Evolutionary conservation across 2,888 invertebrate species (phyloP).

Genomic region (Hemicrepidius hirtus): DNA sequence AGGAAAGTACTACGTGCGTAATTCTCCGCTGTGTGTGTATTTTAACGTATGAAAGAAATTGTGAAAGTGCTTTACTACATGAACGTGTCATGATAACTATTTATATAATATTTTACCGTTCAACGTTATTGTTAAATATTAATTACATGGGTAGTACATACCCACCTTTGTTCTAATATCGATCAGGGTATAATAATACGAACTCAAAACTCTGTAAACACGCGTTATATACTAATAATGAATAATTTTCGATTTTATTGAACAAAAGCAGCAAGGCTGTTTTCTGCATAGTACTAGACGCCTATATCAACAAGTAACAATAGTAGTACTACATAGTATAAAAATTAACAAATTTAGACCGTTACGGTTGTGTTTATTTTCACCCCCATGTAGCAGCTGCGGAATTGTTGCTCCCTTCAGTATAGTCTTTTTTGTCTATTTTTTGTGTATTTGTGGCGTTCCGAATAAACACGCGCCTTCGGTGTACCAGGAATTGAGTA

Average conservation of each 20-base stretch:
- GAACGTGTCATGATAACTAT: no score
- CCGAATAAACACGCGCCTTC: constrained; percentile 3
- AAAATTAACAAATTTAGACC: not conserved
- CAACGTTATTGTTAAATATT: no score
- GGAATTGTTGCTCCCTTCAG: not conserved
- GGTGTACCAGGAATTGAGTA: constrained; percentile 1
- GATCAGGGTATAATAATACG: constrained; percentile 2
- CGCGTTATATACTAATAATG: constrained; percentile 9
- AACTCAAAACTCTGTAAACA: constrained; percentile 17
- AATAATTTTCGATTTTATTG: constrained; percentile 18
- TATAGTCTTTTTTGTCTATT: not conserved
- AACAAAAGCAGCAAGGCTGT: constrained; percentile 13
- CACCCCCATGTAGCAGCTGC: constrained; percentile 21
- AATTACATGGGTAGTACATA: not conserved
- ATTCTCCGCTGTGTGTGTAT: no score
- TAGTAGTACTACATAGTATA: no score
- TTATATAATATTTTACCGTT: no score
- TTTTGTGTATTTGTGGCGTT: not conserved
- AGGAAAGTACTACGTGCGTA: no score
- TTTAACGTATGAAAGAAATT: no score
- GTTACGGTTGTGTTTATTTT: not conserved
- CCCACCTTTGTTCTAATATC: constrained; percentile 4
- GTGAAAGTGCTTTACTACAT: no score
- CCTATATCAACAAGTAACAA: constrained; percentile 25
- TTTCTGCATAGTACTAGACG: not conserved